These are phyloP conservation scores for Stigmatopora argus DNA, from an alignment of 2,113 vertebrate genomes.

Conservation along the genomic window DNA sequence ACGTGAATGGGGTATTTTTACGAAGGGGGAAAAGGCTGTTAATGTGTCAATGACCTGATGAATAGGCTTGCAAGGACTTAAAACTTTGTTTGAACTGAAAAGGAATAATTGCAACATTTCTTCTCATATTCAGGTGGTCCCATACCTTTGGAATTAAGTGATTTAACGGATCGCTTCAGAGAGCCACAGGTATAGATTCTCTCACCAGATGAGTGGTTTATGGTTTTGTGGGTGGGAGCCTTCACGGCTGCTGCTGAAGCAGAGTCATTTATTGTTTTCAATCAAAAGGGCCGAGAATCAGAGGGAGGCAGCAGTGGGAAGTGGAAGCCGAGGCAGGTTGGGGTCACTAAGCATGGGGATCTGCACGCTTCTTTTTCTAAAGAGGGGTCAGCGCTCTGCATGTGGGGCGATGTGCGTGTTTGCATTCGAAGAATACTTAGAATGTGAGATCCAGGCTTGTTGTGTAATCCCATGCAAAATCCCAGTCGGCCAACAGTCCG, in stretches of 20 bases:
- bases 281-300: conserved; percentile 20
- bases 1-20: conserved; percentile 39
- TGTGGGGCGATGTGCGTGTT: conserved; percentile 50
- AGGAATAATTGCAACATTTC: not conserved
- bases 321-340: conserved; percentile 55
- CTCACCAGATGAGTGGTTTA: conserved; percentile 53
- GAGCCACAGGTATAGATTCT: conserved; percentile 70
- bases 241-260: not conserved
- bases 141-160: conserved; percentile 1
- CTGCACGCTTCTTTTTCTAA: conserved; percentile 65
- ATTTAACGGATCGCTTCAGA: conserved; percentile 26
- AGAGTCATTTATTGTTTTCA: not conserved
- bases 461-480: conserved; percentile 57
- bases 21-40: conserved; percentile 10
- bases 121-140: not conserved
- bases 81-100: not conserved
- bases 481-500: conserved; percentile 40
- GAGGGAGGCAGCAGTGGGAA: conserved; percentile 53
- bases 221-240: conserved; percentile 27
- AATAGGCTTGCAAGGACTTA: conserved; percentile 5
- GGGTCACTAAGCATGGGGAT: conserved; percentile 67
- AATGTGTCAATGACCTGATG: conserved; percentile 8
- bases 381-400: conserved; percentile 57
- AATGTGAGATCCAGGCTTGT: conserved; percentile 58
- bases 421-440: conserved; percentile 61